Conservation (phyloP, 2,888 invertebrate species). For the Caenorhabditis angaria region DNA sequence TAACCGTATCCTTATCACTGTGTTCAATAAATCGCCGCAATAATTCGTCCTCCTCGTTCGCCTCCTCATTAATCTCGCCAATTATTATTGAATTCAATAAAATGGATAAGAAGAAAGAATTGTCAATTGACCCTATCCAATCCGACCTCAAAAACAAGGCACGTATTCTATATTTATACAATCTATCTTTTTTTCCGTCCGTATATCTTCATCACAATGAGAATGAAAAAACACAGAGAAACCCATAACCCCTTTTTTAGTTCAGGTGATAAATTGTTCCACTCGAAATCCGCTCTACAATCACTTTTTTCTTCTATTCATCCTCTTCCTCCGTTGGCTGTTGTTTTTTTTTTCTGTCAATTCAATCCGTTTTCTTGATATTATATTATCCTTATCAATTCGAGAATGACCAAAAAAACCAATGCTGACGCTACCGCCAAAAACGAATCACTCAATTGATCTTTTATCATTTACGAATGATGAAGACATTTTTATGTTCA, state of each 20-base stretch:
- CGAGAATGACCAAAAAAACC: background rate
- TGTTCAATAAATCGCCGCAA: background rate
- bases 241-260: background rate
- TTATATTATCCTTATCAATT: conserved; percentile 4
- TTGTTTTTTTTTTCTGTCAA: too few species aligned
- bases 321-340: background rate
- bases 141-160: background rate
- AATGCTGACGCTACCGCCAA: background rate
- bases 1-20: background rate
- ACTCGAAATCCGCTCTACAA: conserved; percentile 5
- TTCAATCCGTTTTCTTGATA: too few species aligned
- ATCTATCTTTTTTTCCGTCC: background rate
- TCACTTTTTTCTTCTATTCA: background rate
- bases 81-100: background rate
- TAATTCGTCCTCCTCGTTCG: background rate
- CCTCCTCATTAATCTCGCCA: background rate
- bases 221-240: background rate
- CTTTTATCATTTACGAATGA: conserved; percentile 2
- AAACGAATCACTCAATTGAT: conserved; percentile 5
- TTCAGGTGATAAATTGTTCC: conserved; percentile 7
- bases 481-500: too few species aligned
- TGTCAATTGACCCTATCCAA: background rate
- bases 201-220: background rate
- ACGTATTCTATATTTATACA: background rate
- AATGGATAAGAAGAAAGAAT: background rate